phyloP scores from a whole-genome alignment of 1,140 invertebrate species.

The Ptiloglossa arizonensis region DNA sequence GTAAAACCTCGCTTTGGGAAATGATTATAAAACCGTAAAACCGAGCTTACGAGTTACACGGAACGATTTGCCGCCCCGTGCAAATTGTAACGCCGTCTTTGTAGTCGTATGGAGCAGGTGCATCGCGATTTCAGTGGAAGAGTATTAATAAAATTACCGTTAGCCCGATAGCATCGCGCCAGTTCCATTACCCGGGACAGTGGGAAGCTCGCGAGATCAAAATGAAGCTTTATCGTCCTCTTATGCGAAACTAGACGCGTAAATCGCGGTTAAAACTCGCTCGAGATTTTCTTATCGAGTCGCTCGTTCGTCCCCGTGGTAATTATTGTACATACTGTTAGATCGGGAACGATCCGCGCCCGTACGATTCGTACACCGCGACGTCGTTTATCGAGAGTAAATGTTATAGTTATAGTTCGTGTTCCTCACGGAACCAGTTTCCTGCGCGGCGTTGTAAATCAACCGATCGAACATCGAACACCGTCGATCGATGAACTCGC shows the following conservation, averaged over 20 bases:
- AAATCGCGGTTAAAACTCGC: slow-evolving; percentile 44
- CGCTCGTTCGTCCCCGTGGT: slow-evolving; percentile 19
- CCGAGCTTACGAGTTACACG: slow-evolving; percentile 26
- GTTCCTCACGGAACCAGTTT: no score
- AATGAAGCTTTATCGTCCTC: slow-evolving; percentile 44
- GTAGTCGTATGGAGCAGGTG: slow-evolving; percentile 35
- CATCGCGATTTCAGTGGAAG: slow-evolving; percentile 25
- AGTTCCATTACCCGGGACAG: slow-evolving; percentile 33
- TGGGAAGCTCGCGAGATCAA: slow-evolving; percentile 22
- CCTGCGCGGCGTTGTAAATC: neutral
- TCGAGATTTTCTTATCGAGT: slow-evolving; percentile 34
- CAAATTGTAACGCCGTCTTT: slow-evolving; percentile 45
- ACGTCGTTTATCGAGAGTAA: neutral
- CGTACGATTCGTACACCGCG: slow-evolving; percentile 5
- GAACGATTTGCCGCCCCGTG: slow-evolving; percentile 27
- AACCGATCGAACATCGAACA: neutral
- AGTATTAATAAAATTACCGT: slow-evolving; percentile 54
- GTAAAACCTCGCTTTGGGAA: slow-evolving; percentile 2
- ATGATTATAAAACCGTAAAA: slow-evolving; percentile 40
- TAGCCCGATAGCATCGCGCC: slow-evolving; percentile 33
- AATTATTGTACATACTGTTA: slow-evolving; percentile 35
- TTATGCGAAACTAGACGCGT: slow-evolving; percentile 47
- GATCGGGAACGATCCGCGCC: neutral
- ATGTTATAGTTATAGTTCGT: neutral
- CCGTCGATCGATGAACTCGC: neutral